These are phyloP conservation scores for Schizothorax lantsangensis DNA, from an alignment of 2,797 vertebrate species.

Conservation along the genomic window DNA sequence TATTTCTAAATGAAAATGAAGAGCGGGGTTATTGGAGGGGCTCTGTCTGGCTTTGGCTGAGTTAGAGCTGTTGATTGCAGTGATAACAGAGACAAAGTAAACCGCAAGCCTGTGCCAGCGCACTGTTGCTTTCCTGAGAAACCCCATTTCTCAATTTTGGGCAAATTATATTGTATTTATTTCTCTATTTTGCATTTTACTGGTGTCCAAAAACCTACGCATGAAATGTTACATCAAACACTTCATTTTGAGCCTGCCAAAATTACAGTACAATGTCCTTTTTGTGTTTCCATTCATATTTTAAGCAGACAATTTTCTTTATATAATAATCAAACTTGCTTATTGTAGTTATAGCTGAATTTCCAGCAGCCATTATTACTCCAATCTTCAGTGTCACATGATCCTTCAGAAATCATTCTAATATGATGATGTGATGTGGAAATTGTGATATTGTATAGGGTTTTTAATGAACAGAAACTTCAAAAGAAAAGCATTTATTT, in stretches of 20 bases:
- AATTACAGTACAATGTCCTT: slow-evolving; percentile 1
- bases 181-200: neutral
- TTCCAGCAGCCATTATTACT: neutral
- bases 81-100: slow-evolving; percentile 54
- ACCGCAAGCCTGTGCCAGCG: slow-evolving; percentile 1
- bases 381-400: neutral
- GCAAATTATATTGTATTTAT: slow-evolving; percentile 11
- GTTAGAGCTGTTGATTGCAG: slow-evolving; percentile 47
- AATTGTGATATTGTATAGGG: neutral
- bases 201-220: slow-evolving; percentile 9
- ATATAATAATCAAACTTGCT: neutral
- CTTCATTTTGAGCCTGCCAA: slow-evolving; percentile 3
- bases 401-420: neutral
- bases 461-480: neutral
- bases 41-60: slow-evolving; percentile 44
- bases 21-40: slow-evolving; percentile 31
- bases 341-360: neutral
- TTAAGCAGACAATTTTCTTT: neutral
- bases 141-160: slow-evolving; percentile 21
- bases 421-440: neutral
- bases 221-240: slow-evolving; percentile 12
- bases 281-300: slow-evolving; percentile 14
- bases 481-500: neutral
- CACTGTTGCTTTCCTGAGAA: slow-evolving; percentile 21
- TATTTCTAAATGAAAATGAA: slow-evolving; percentile 55